Base-by-base conservation (phyloP, 1,140 invertebrate species). In the Polyergus mexicanus region DNA sequence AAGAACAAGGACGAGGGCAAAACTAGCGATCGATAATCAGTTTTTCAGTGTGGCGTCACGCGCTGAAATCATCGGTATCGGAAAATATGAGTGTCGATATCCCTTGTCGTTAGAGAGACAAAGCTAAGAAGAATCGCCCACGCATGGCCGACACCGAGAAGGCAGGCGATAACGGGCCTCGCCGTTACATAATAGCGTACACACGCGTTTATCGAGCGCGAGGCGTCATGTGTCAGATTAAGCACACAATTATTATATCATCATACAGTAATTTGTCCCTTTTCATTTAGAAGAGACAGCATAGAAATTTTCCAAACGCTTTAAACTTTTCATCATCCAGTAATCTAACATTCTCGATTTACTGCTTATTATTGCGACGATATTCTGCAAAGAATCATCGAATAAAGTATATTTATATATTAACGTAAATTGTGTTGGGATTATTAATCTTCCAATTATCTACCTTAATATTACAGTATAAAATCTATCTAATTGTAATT, bases 81-180 rank as follows among this genome's bases (percentile, higher is more conserved):
- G 47, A 62, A 71, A 86, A 76, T 63, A 16, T 51, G 58, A 78
- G 47, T 28, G 69, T 51, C 47, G 41, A 74, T 85, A 16, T 75
- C 65, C 51, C 71, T 28, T 68, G 60, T 60, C 54, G 60, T 85
- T 88, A 69, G 84, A 81, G 28, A 56, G 60, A 87, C 56, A 62
- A 89, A 72, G 76, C 32, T 69, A 89, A 86, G 85, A 86, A 62
- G 89, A 92, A 77, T 84, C 74, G 86, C 85, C 87, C 77, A 89
- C 88, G 80, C 88, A 80, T 87, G 81, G 3, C 22, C 22, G 10
- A 63, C 47, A n/a, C 6, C 19, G 51, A 58, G 51, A 69, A 88
- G 63, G n/a, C 54, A 56, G 75, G 38, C 81, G 84, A 89, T 88
- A 90, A 92, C 77, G 62, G 47, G 16, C 56, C 66, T 78, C 68